Evolutionary conservation across 2,113 vertebrate genomes (phyloP).

Genomic region (Notiomystis cincta): DNA sequence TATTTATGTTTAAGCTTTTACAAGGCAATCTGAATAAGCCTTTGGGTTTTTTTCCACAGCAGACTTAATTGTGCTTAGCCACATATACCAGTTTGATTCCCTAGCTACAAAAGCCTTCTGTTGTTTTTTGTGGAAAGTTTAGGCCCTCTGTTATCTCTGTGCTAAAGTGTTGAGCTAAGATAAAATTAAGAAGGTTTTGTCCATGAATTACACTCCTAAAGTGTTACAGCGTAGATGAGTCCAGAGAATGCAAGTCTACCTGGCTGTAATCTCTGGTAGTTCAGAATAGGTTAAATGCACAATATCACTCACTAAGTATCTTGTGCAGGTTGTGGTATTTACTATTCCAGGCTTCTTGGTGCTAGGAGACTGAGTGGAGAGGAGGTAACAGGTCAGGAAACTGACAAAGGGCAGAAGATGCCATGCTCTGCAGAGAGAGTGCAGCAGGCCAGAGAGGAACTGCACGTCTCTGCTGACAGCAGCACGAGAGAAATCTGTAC

Average conservation of each 20-base stretch:
- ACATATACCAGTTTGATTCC: neutral
- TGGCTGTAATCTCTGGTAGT: neutral
- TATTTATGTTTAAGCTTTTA: constrained; percentile 66
- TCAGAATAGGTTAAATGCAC: neutral
- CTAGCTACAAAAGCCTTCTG: neutral
- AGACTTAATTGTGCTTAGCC: constrained; percentile 36
- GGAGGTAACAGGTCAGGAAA: neutral
- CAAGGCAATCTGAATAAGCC: constrained; percentile 41
- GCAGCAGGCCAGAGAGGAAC: neutral
- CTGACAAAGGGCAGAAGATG: neutral
- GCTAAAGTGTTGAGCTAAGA: neutral
- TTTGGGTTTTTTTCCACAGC: constrained; percentile 49
- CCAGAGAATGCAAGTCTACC: neutral
- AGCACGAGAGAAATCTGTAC: neutral
- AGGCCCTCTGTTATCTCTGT: neutral
- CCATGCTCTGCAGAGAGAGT: neutral
- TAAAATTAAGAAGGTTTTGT: neutral
- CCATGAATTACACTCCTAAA: neutral
- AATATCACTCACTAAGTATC: neutral
- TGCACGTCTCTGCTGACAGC: neutral
- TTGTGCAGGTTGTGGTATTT: neutral
- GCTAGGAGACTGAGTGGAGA: neutral
- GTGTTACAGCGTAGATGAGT: neutral
- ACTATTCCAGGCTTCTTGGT: neutral
- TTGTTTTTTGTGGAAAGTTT: neutral